These are phyloP conservation scores for Danionella dracula DNA, from an alignment of 2,797 vertebrate genomes.

Conservation along the genomic window DNA sequence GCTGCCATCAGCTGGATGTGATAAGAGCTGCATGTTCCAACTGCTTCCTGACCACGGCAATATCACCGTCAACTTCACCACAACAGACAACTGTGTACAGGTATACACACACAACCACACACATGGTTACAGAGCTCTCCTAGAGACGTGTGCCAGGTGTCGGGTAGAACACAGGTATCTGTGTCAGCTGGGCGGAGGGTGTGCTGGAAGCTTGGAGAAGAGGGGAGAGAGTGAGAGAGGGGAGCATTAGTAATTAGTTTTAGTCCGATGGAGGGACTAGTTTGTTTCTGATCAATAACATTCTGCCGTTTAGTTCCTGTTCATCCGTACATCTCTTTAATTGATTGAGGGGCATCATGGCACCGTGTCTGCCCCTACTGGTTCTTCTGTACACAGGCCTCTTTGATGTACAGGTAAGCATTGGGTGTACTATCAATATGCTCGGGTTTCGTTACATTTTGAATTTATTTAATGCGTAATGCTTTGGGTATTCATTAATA, in stretches of 20 bases:
- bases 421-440: background rate
- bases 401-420: constrained; percentile 78
- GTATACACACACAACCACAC: constrained; percentile 38
- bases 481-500: too few relatives aligned
- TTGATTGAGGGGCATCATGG: constrained; percentile 30
- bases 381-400: constrained; percentile 65
- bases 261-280: constrained; percentile 5
- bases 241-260: constrained; percentile 34
- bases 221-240: constrained; percentile 9
- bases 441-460: background rate
- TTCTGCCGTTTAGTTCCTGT: background rate
- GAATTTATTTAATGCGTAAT: background rate
- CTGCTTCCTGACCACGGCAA: constrained; percentile 72
- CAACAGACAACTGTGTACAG: constrained; percentile 56
- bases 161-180: constrained; percentile 70
- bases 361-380: constrained; percentile 55
- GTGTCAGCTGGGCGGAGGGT: constrained; percentile 77
- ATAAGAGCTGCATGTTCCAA: constrained; percentile 71
- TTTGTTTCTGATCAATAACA: constrained; percentile 6
- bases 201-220: constrained; percentile 31
- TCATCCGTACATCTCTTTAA: constrained; percentile 48
- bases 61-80: constrained; percentile 65
- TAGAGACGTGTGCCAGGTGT: constrained; percentile 60
- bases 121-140: background rate
- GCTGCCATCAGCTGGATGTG: constrained; percentile 63